Evolutionary conservation across 2,888 invertebrate genomes (phyloP).

Genomic region (Dioctria rufipes): DNA sequence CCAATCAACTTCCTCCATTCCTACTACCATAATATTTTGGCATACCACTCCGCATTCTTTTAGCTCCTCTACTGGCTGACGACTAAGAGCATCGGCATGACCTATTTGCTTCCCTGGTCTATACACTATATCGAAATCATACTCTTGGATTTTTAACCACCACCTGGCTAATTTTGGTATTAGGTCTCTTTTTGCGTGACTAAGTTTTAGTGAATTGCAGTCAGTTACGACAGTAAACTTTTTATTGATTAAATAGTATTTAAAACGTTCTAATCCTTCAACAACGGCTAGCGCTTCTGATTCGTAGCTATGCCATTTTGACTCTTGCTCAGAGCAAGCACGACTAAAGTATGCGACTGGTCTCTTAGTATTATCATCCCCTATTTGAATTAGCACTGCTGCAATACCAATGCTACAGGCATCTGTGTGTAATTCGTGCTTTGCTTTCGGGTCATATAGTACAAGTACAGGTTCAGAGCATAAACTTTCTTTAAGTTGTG

Average conservation of each 20-base stretch:
- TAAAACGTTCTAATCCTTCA: background rate
- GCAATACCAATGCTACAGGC: conserved; percentile 16
- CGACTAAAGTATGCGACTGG: conserved; percentile 45
- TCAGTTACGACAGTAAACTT: background rate
- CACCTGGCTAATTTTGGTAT: conserved; percentile 63
- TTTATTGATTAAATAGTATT: background rate
- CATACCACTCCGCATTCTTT: background rate
- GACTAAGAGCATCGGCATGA: background rate
- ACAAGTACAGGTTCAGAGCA: background rate
- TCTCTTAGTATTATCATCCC: background rate
- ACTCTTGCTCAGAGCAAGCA: background rate
- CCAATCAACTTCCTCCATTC: background rate
- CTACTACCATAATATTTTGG: background rate
- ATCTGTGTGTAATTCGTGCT: conserved; percentile 15
- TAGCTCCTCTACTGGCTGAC: background rate
- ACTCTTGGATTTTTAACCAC: background rate
- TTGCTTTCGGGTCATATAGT: background rate
- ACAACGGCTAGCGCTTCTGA: too few relatives aligned
- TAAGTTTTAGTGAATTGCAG: too few relatives aligned
- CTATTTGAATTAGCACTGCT: conserved; percentile 1
- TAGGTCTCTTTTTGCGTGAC: conserved; percentile 47
- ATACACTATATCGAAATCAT: background rate
- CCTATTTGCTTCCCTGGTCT: background rate
- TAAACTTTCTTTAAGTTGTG: background rate
- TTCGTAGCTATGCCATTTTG: conserved; percentile 25